Conservation (phyloP, 2,888 invertebrate genomes). For the Odontocolon sp. region DNA sequence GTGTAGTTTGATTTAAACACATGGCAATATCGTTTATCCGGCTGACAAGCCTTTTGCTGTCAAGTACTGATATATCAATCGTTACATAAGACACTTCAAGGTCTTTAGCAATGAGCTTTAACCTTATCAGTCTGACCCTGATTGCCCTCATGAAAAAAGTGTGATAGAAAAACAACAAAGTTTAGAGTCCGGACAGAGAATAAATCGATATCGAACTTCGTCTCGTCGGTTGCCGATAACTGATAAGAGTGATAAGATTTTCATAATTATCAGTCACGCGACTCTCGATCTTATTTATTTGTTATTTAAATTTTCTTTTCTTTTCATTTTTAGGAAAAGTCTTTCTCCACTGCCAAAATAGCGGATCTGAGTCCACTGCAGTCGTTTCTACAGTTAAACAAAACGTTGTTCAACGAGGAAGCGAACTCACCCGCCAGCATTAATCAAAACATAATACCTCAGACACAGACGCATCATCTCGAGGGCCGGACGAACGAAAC, state of each 20-base stretch:
- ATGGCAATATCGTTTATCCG: slow-evolving; percentile 43
- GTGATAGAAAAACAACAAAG: slow-evolving; percentile 18
- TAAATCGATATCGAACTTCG: too few species aligned
- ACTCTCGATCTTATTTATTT: too few species aligned
- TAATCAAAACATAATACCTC: slow-evolving; percentile 77
- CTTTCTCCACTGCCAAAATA: slow-evolving; percentile 80
- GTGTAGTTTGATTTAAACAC: slow-evolving; percentile 30
- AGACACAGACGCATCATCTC: slow-evolving; percentile 75
- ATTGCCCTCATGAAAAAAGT: slow-evolving; percentile 28
- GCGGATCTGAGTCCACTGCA: slow-evolving; percentile 75
- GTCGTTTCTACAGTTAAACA: slow-evolving; percentile 78
- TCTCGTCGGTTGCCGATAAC: too few species aligned
- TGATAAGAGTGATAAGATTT: too few species aligned
- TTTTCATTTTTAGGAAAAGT: slow-evolving; percentile 76
- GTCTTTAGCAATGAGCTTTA: slow-evolving; percentile 64
- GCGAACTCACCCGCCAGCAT: slow-evolving; percentile 78
- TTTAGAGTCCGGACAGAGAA: too few species aligned
- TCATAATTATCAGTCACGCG: too few species aligned
- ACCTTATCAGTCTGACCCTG: slow-evolving; percentile 66
- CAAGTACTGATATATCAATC: slow-evolving; percentile 65
- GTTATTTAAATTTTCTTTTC: slow-evolving; percentile 1
- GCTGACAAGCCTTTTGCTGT: slow-evolving; percentile 21
- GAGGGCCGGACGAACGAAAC: slow-evolving; percentile 63
- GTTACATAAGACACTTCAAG: slow-evolving; percentile 65
- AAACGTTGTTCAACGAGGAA: slow-evolving; percentile 77